Evolutionary conservation across 2,797 vertebrate genomes (phyloP), one percentile per base, ranked within the genome.

Genomic region (Urophycis tenuis): DNA sequence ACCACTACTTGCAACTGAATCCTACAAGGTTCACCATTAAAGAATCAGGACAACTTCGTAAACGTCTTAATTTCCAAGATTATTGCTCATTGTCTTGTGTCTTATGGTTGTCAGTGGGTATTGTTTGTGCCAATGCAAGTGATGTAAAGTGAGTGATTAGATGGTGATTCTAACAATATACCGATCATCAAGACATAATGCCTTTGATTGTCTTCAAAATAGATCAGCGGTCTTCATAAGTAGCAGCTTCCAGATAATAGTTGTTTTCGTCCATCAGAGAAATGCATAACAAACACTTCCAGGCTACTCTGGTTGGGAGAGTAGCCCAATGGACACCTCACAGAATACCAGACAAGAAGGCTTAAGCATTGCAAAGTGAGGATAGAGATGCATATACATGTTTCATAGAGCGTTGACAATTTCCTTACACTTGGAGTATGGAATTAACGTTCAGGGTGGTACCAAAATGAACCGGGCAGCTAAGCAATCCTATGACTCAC

Each of bases 271-370:
- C 0, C n/a, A 80, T 72, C 72, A 60, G 79, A 88, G 83, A 92
- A 91, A 86, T 83, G 91, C 91, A 79, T 39, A 88, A 87, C 80
- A 87, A 89, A 91, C 91, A 78, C 82, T 91, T 93, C 90, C 91
- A 85, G 71, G 83, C 90, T 86, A 60, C 88, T 89, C 36, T 39
- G 36, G 36, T 49, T 19, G 15, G 45, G 19, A 49, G 45, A 49
- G 45, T 45, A 45, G 41, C 41, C 6, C 41, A 45, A 45, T 45
- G 36, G 11, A 39, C 36, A 45, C 41, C 41, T 2, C 41, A 45
- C 41, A 45, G 9, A 45, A 45, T 45, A 45, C 17, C 36, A 39
- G 36, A 39, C 36, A 45, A 15, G 15, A 45, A 60, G 22, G 19
- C 49, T 22, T 53, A 6, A 53, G 17, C 5, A 60, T 22, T 60